phyloP scores from a whole-genome alignment of 2,888 invertebrate genomes.

The Agrotis ipsilon region DNA sequence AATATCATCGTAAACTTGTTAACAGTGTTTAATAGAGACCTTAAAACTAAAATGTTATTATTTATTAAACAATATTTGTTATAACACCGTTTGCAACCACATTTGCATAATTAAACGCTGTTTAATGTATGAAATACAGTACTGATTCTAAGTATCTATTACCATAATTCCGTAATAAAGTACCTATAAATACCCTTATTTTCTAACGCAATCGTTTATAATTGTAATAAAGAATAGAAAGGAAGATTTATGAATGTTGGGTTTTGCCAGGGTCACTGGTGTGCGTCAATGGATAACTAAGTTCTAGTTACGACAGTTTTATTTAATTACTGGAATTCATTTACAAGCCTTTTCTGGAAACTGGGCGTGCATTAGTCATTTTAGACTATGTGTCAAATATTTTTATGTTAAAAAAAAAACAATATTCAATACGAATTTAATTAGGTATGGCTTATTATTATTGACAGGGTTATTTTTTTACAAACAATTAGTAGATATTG shows the following conservation, averaged over 20 bases:
- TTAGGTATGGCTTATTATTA: too few species aligned
- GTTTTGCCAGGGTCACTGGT: constrained; percentile 71
- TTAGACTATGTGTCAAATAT: constrained; percentile 17
- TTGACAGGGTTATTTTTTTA: too few species aligned
- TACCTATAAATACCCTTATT: constrained; percentile 30
- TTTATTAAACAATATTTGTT: background rate
- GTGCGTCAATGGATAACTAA: constrained; percentile 70
- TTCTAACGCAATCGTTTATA: constrained; percentile 31
- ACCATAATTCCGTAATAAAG: constrained; percentile 24
- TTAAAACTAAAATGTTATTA: background rate
- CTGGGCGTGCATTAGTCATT: constrained; percentile 41
- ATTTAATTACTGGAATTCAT: constrained; percentile 53
- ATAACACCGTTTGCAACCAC: too few species aligned
- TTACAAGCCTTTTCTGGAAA: constrained; percentile 20
- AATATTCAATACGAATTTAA: too few species aligned
- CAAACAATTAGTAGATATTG: too few species aligned
- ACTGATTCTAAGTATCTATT: background rate
- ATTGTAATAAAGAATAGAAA: constrained; percentile 59
- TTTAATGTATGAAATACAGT: background rate
- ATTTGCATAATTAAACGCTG: background rate
- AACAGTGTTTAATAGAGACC: too few species aligned
- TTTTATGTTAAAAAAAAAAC: background rate
- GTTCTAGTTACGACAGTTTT: constrained; percentile 36
- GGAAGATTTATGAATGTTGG: constrained; percentile 66
- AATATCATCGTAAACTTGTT: too few species aligned